Base-by-base conservation (phyloP, 2,888 invertebrate genomes). In the Aphrophora alni region DNA sequence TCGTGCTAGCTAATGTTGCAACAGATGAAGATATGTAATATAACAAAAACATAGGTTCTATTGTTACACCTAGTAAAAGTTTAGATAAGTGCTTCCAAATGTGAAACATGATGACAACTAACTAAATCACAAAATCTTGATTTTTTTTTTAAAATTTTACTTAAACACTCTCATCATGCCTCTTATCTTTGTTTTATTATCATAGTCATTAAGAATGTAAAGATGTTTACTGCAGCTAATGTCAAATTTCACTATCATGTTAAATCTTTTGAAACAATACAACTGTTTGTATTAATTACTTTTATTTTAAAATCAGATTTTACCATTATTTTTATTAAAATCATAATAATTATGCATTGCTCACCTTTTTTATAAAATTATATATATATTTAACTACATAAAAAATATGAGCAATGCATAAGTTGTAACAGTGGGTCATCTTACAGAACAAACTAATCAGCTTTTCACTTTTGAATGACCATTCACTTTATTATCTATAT, bases 41-140 rank as follows among this genome's bases (percentile, higher is more conserved):
- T n/a, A 82, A 24, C 38, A 83, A 78, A 70, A 83, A 38, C 82
- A 78, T 83, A 0, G 82, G 82, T 38, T 83, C 82, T 24, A 83
- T 51, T n/a, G 82, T 82, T 12, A 83, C 78, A 21, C 59, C 21
- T 2, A 2, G 5, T 7, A 59, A 4, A n/a, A 59, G 21, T 21
- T 59, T 59, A 7, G 59, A 7, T 59, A 59, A 59, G 21, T 59
- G n/a, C 21, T 59, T 21, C 59, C 59, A 59, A 59, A 59, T 59
- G 21, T 5, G n/a, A 59, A 59, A 59, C 59, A 59, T 59, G 21
- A 10, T 59, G n/a, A 59, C 59, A 59, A 59, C 59, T 59, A 59
- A 59, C 44, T 44, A 44, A 12, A 21, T 59, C 21, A 59, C 59
- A 21, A 59, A 59, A 33, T 21, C n/a, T 21, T 59, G 59, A 59